Conservation (phyloP, 2,888 invertebrate genomes). For the Sminthurinus aureus region DNA sequence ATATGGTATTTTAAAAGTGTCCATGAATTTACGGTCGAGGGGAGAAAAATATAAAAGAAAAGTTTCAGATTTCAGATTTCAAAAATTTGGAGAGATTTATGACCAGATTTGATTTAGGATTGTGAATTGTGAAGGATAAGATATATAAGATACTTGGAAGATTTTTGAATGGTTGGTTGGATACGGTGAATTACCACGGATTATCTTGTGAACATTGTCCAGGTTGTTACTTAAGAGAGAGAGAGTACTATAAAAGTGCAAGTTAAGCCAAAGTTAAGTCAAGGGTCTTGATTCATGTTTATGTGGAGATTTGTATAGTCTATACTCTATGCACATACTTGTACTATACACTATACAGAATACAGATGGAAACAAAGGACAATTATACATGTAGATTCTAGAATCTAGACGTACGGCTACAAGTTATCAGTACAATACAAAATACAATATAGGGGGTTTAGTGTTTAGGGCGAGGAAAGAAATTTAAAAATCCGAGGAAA, state of each 20-base stretch:
- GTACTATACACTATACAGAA: no score
- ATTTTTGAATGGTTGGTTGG: neutral
- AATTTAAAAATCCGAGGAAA: neutral
- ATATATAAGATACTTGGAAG: no score
- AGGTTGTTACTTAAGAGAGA: neutral
- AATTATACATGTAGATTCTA: no score
- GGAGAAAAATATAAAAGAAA: neutral
- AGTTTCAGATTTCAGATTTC: neutral
- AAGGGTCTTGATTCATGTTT: neutral
- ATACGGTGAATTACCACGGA: neutral
- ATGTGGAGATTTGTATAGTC: neutral
- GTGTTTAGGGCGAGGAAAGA: no score
- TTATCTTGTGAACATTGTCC: neutral
- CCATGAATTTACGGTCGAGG: no score
- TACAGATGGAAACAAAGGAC: no score
- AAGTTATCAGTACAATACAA: no score
- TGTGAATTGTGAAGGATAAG: no score
- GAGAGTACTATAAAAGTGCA: neutral
- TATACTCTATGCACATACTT: neutral
- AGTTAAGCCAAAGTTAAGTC: constrained; percentile 5
- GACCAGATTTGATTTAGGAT: neutral
- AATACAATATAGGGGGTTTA: no score
- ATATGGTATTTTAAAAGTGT: no score
- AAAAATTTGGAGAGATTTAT: neutral
- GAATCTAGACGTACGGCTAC: no score